Evolutionary conservation across 2,888 invertebrate species (phyloP), one percentile per base, ranked within the genome.

Genomic region (Alentia gelatinosa): DNA sequence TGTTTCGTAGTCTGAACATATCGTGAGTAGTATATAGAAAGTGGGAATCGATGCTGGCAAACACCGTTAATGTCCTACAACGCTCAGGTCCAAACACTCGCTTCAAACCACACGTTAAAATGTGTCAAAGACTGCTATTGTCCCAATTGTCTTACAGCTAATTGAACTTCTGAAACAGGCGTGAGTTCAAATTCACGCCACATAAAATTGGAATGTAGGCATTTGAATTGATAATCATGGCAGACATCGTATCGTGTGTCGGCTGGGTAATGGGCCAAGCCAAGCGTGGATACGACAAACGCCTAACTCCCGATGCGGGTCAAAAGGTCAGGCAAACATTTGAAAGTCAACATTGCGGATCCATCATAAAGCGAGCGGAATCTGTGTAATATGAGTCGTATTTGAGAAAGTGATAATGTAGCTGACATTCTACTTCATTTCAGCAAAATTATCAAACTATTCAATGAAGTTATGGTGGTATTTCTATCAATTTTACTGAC

Each of bases 281-380:
- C 26, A 74, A 33, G 12, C 74, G 74, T 26, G 30, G 33, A 26
- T 4, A 12, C n/a, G 19, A 33, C 3, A 4, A 19, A 56, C 56
- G n/a, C 19, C n/a, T 19, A n/a, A n/a, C 19, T n/a, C 74, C 30
- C 26, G 74, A 74, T 74, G 74, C 33, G 33, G 74, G 74, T 74
- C 74, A 74, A 74, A 26, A 74, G 74, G 1, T 74, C 74, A 74
- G 26, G 33, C 74, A 74, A 74, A 74, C 33, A 74, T 74, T 74
- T 74, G 74, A 74, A 74, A 30, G 74, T 74, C 74, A 74, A 74
- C 33, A 74, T 26, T 74, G 30, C 4, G 74, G 74, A 30, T 56
- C n/a, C 56, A 56, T 3, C 19, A n/a, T 56, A 9, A 5, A n/a
- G 56, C 56, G 23, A 56, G n/a, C n/a, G 12, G 56, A 56, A 12